Evolutionary conservation across 1,140 invertebrate genomes (phyloP), one percentile per base, ranked within the genome.

Genomic region (Drosophila asahinai): DNA sequence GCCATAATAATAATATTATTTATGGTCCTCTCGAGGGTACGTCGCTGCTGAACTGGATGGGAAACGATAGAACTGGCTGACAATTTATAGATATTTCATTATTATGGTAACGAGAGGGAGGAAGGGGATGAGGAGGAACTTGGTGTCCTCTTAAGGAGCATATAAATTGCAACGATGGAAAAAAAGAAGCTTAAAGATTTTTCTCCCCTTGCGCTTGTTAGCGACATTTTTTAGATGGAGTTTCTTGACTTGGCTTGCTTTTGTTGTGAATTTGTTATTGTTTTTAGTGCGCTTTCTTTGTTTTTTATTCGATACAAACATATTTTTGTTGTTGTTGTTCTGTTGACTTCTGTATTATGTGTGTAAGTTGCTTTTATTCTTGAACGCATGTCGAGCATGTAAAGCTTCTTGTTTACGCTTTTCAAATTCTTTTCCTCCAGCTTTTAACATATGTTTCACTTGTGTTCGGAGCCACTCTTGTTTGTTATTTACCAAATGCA

Each of bases 1-100:
- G 72, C 71, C 86, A 89, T 84, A 89, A 90, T 91, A 86, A 91
- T 86, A 86, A 86, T 86, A 89, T 89, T 91, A 89, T 91, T 89
- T 90, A 89, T 89, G 76, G 65, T 74, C 57, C 71, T 59, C 43
- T 59, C 45, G 48, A 22, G 65, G 52, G 40, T 43, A 36, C 38
- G 22, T 45, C 54, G 36, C 36, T 15, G 38, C 36, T 33, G 43
- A 71, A 55, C 49, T 17, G 15, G 25, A 33, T 33, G 68, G 27
- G 33, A 71, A 64, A 43, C 75, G 57, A 78, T 51, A 47, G 52
- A 68, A 73, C 40, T 71, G 58, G 70, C 36, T 61, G 49, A 63
- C 60, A 80, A 83, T 79, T 68, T 64, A 83, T 83, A 73, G 77
- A 84, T 84, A 81, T 86, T 78, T 86, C 78, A 77, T 81, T 86